These are phyloP conservation scores for Myotis daubentonii DNA, from an alignment of 2,797 vertebrate species.

Conservation along the genomic window DNA sequence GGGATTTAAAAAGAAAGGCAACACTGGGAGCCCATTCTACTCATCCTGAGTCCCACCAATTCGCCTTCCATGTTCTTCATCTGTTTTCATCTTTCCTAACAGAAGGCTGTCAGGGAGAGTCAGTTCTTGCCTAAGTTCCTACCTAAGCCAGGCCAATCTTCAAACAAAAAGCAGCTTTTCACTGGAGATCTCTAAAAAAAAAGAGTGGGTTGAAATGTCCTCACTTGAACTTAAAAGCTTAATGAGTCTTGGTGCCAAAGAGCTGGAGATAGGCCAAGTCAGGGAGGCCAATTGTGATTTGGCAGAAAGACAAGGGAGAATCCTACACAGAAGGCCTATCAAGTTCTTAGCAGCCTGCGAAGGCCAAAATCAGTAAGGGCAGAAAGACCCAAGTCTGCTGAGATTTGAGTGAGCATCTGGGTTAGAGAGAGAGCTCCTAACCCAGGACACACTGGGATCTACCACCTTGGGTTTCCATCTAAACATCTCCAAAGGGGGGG, in stretches of 20 bases:
- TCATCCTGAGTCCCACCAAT: background rate
- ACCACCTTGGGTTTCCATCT: background rate
- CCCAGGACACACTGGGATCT: background rate
- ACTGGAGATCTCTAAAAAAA: constrained; percentile 7
- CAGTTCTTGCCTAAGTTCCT: background rate
- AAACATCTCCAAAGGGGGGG: background rate
- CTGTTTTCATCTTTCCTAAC: constrained; percentile 51
- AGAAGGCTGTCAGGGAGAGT: constrained; percentile 19
- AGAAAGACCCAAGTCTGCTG: background rate
- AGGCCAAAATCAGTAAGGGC: constrained; percentile 30
- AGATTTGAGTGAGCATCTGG: constrained; percentile 50
- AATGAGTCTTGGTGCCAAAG: constrained; percentile 81
- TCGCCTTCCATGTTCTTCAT: background rate
- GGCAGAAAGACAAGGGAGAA: constrained; percentile 74
- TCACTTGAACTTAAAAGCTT: constrained; percentile 83
- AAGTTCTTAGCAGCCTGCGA: constrained; percentile 56
- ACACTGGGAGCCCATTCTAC: constrained; percentile 14
- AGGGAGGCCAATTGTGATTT: constrained; percentile 74
- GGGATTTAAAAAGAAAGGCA: background rate
- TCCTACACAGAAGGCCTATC: constrained; percentile 68
- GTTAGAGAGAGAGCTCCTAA: background rate
- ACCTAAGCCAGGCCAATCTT: constrained; percentile 56
- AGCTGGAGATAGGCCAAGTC: constrained; percentile 81
- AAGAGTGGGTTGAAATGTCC: constrained; percentile 82
- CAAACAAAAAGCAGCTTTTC: constrained; percentile 72